phyloP scores from a whole-genome alignment of 2,797 vertebrate genomes.

The Lateolabrax maculatus region DNA sequence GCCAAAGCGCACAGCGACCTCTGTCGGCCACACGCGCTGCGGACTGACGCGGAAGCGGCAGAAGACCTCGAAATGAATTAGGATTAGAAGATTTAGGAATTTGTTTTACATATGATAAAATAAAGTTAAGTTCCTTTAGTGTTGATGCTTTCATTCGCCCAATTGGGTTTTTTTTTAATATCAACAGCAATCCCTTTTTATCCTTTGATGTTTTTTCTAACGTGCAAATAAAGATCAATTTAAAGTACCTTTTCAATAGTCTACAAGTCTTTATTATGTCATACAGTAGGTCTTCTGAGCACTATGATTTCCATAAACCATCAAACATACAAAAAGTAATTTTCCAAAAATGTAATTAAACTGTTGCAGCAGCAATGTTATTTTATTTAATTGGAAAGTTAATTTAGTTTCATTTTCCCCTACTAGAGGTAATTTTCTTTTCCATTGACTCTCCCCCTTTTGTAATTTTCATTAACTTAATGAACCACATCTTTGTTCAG shows the following conservation, averaged over 20 bases:
- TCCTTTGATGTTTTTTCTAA: too few species aligned
- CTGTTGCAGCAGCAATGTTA: background rate
- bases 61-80: background rate
- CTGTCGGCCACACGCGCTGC: constrained; percentile 47
- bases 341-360: background rate
- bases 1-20: constrained; percentile 38
- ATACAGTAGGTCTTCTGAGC: background rate
- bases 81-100: background rate
- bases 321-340: background rate
- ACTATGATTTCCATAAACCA: background rate
- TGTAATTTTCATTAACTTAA: too few species aligned
- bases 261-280: background rate
- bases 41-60: background rate
- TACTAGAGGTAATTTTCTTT: background rate
- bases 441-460: background rate
- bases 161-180: background rate
- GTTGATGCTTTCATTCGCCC: background rate
- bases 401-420: background rate
- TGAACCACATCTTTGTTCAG: too few species aligned
- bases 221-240: background rate
- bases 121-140: background rate
- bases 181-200: background rate
- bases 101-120: background rate
- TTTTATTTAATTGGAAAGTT: background rate
- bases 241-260: background rate